A percentile compares a stretch with the other conserved stretches of the same genome.
phyloP scores from a whole-genome alignment of 2,797 vertebrate genomes.

The Eulemur rubriventer region DNA sequence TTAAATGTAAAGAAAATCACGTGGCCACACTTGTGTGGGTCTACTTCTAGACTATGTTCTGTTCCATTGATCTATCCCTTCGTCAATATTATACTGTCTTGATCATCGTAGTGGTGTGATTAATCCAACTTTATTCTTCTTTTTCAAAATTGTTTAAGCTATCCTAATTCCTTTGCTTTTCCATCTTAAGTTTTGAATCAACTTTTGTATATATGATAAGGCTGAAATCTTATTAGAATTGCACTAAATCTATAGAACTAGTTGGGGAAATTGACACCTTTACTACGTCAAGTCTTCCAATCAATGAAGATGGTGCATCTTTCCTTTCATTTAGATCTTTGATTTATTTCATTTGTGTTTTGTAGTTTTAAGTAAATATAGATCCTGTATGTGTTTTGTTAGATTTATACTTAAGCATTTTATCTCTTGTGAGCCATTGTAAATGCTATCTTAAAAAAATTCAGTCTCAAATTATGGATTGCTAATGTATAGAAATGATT shows the following conservation, averaged over 20 bases:
- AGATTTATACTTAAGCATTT: not conserved
- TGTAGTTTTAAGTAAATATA: not conserved
- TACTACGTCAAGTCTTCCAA: not conserved
- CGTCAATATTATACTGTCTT: not conserved
- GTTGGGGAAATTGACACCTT: not conserved
- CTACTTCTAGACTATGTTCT: not conserved
- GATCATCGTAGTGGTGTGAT: not conserved
- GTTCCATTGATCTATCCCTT: not conserved
- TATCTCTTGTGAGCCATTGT: not conserved
- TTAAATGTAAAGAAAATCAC: not conserved
- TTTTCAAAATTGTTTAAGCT: not conserved
- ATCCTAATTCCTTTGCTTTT: not conserved
- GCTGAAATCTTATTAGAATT: not conserved
- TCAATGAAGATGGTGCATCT: not conserved
- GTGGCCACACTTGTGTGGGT: not conserved
- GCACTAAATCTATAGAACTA: not conserved
- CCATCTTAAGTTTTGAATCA: conserved; percentile 13
- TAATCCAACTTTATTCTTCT: not conserved
- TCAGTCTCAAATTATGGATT: not conserved
- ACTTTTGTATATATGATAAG: not conserved
- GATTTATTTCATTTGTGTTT: not conserved
- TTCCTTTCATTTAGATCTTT: not conserved
- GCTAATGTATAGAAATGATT: not conserved
- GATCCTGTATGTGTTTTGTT: not conserved
- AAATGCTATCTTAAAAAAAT: not conserved